Percentiles rank a stretch among this genome's conserved stretches.
phyloP scores from a whole-genome alignment of 2,113 vertebrate genomes.

The Ciconia stormi region DNA sequence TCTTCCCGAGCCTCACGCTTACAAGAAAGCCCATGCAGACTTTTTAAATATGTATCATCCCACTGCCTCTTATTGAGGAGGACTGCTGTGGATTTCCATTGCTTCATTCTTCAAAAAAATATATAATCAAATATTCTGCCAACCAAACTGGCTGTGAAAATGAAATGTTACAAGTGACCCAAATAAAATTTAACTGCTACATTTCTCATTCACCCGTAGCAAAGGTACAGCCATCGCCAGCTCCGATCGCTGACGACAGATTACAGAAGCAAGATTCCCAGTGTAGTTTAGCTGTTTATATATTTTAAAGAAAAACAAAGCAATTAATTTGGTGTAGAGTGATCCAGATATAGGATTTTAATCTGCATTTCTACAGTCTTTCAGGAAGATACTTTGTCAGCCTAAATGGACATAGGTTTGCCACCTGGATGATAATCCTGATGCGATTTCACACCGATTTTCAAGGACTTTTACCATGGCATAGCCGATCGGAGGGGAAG shows the following conservation, averaged over 20 bases:
- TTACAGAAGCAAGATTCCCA: neutral
- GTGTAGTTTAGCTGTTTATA: neutral
- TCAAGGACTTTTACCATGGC: neutral
- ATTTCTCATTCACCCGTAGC: neutral
- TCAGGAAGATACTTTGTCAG: neutral
- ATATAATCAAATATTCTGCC: slow-evolving; percentile 29
- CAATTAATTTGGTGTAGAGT: neutral
- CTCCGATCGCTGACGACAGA: neutral
- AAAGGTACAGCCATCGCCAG: neutral
- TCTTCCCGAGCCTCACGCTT: neutral
- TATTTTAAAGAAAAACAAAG: neutral
- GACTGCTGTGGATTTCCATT: neutral
- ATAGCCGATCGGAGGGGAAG: neutral
- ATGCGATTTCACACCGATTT: neutral
- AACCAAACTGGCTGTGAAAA: slow-evolving; percentile 25
- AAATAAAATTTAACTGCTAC: slow-evolving; percentile 4
- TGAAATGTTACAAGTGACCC: slow-evolving; percentile 31
- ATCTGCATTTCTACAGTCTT: neutral
- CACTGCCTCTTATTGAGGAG: neutral
- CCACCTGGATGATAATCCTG: neutral
- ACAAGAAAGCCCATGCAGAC: neutral
- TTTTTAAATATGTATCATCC: neutral
- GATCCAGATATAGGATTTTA: neutral
- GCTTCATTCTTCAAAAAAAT: slow-evolving; percentile 16
- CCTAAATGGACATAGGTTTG: neutral